A percentile compares a stretch with the other conserved stretches of the same genome.
These are phyloP conservation scores for Gopherus flavomarginatus DNA, from an alignment of 2,113 vertebrate species.

Conservation along the genomic window DNA sequence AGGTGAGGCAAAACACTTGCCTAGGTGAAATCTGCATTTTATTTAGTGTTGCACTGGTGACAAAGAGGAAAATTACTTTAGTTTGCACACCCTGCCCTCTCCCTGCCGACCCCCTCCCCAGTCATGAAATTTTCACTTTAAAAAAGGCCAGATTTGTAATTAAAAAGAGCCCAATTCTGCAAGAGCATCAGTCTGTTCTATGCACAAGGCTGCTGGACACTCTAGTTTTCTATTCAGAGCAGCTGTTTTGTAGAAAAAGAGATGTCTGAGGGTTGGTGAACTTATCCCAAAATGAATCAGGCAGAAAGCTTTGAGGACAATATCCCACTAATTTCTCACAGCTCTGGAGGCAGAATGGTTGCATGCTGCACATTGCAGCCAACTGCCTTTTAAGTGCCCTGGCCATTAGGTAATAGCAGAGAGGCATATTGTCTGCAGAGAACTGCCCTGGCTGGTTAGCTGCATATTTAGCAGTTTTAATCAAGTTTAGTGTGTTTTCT, in stretches of 20 bases:
- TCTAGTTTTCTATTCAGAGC: background rate
- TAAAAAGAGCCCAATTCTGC: background rate
- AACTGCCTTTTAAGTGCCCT: fast-evolving
- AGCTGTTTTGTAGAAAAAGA: background rate
- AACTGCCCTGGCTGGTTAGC: fast-evolving
- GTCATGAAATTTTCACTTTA: background rate
- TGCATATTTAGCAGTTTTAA: fast-evolving
- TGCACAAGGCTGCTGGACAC: background rate
- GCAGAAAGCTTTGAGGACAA: background rate
- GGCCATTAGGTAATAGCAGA: fast-evolving
- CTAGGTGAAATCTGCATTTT: background rate
- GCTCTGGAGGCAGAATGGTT: background rate
- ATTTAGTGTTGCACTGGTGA: background rate
- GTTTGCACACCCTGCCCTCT: background rate
- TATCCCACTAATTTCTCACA: background rate
- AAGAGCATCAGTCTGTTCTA: background rate
- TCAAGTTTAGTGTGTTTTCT: fast-evolving
- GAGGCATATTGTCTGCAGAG: fast-evolving
- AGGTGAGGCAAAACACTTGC: background rate
- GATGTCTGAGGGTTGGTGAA: background rate
- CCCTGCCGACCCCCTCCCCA: too few species aligned
- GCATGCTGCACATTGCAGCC: fast-evolving
- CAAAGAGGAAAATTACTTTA: background rate
- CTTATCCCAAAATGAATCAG: background rate
- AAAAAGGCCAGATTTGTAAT: background rate